Evolutionary conservation across 2,797 vertebrate species (phyloP).

Genomic region (Sebastes paucispinis): DNA sequence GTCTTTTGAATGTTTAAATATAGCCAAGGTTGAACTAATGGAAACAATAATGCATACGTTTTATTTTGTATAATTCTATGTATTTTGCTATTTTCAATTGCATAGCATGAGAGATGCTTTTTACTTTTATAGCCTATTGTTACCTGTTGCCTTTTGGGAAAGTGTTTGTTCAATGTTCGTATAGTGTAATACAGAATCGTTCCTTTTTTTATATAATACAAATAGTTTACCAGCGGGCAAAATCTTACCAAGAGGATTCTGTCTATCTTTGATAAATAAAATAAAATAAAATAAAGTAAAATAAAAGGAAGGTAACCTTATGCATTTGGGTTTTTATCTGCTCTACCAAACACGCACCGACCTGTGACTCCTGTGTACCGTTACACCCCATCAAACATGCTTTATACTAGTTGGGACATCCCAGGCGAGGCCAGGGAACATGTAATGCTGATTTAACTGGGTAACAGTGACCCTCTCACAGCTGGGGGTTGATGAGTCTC

Average conservation of each 20-base stretch:
- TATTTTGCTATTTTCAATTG: background rate
- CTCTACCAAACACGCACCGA: background rate
- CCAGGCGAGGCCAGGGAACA: background rate
- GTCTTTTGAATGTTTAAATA: background rate
- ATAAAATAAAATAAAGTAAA: background rate
- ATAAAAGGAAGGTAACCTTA: background rate
- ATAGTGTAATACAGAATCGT: background rate
- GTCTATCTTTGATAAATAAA: background rate
- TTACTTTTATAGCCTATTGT: background rate
- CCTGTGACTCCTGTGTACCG: background rate
- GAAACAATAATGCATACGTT: background rate
- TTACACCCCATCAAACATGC: background rate
- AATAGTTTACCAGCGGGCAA: background rate
- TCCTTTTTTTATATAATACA: background rate
- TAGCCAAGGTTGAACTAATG: background rate
- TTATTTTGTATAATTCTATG: background rate
- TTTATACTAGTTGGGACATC: background rate
- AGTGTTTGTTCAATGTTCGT: background rate
- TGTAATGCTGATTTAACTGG: slow-evolving; percentile 4
- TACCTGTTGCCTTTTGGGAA: background rate
- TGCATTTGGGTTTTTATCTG: background rate
- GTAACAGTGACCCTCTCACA: background rate
- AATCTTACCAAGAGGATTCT: background rate
- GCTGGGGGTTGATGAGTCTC: slow-evolving; percentile 21
- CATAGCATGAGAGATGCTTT: background rate